A percentile compares a stretch with the other conserved stretches of the same genome.
These are phyloP conservation scores for Enteromius treurensis DNA, from an alignment of 2,797 vertebrate species.

Conservation along the genomic window DNA sequence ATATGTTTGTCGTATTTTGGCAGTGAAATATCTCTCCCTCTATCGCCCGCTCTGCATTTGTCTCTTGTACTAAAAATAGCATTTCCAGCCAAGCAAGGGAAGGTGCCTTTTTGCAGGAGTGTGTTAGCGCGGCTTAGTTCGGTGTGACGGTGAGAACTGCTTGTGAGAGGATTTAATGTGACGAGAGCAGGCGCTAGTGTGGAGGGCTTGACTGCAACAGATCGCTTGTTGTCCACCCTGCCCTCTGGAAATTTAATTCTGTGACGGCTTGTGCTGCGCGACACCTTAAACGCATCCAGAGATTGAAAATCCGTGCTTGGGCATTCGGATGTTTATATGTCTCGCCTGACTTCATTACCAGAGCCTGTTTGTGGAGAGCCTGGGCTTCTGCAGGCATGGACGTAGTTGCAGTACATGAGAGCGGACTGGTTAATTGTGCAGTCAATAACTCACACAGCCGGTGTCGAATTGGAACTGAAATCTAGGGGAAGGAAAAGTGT, in stretches of 20 bases:
- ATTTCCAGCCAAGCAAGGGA: constrained; percentile 43
- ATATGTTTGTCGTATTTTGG: constrained; percentile 14
- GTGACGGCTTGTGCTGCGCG: constrained; percentile 39
- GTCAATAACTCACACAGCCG: constrained; percentile 59
- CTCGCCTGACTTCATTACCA: constrained; percentile 48
- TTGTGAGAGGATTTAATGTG: constrained; percentile 53
- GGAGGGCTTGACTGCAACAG: constrained; percentile 44
- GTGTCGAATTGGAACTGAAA: constrained; percentile 55
- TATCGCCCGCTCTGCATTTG: background rate
- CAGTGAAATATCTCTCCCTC: constrained; percentile 19
- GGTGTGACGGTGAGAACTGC: constrained; percentile 44
- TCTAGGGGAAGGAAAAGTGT: constrained; percentile 49
- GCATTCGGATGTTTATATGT: constrained; percentile 42
- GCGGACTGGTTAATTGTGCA: constrained; percentile 46
- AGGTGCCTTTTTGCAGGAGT: constrained; percentile 52
- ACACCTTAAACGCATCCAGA: constrained; percentile 49
- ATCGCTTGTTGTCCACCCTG: constrained; percentile 40
- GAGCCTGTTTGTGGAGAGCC: constrained; percentile 4
- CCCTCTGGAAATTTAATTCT: constrained; percentile 37
- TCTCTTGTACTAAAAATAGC: constrained; percentile 50
- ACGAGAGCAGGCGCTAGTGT: constrained; percentile 22
- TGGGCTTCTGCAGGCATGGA: constrained; percentile 23
- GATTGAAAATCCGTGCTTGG: constrained; percentile 45
- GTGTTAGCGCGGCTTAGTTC: constrained; percentile 31
- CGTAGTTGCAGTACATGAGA: constrained; percentile 44